These are phyloP conservation scores for Umimayanthus chanpuru DNA, from an alignment of 92 coral and sea anemone species.

Conservation along the genomic window DNA sequence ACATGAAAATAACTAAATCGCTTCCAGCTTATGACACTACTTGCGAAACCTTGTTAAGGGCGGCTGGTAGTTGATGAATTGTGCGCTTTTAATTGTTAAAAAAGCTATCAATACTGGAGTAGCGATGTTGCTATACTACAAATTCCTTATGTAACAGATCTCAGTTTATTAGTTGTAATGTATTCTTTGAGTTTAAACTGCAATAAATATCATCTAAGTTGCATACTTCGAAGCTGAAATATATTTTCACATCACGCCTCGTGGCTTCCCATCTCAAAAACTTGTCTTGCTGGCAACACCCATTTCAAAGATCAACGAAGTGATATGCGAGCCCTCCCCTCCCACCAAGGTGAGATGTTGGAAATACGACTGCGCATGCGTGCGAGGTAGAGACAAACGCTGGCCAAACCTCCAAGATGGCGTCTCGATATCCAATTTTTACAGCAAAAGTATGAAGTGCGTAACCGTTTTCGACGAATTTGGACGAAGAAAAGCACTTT, in stretches of 20 bases:
- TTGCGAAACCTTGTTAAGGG: slow-evolving; percentile 1
- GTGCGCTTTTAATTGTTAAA: neutral
- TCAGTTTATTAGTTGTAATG: no score
- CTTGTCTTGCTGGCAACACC: neutral
- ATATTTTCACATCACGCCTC: neutral
- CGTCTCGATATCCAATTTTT: no score
- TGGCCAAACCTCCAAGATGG: no score
- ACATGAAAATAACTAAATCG: no score
- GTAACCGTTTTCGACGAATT: no score
- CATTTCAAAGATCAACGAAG: no score
- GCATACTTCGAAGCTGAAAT: neutral
- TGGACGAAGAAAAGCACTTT: no score
- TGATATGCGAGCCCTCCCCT: no score
- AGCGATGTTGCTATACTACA: neutral
- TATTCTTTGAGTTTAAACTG: neutral
- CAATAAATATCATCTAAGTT: neutral
- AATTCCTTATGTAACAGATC: neutral
- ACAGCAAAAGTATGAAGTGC: no score
- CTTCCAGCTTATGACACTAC: slow-evolving; percentile 11
- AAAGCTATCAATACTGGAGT: neutral
- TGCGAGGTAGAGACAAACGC: no score
- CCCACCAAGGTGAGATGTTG: no score
- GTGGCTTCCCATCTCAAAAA: neutral
- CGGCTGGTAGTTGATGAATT: slow-evolving; percentile 11
- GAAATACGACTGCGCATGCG: no score